Evolutionary conservation across 2,113 vertebrate genomes (phyloP).

Genomic region (Clinocottus analis): DNA sequence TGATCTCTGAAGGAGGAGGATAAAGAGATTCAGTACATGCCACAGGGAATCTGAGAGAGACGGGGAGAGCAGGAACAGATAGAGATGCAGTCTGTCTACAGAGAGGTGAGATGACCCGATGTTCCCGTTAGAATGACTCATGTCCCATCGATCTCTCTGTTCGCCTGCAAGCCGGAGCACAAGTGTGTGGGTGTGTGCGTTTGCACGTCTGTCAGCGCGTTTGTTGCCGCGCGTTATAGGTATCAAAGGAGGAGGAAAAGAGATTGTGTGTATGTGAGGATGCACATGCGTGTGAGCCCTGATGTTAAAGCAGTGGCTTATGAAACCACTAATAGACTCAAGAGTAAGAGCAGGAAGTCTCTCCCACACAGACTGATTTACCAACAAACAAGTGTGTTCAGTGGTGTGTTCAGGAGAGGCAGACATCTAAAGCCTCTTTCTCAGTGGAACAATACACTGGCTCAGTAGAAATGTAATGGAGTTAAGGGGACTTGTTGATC

Average conservation of each 20-base stretch:
- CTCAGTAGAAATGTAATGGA: background rate
- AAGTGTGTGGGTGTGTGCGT: constrained; percentile 6
- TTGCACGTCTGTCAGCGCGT: background rate
- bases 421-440: background rate
- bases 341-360: constrained; percentile 51
- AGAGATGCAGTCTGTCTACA: constrained; percentile 25
- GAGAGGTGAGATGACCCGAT: constrained; percentile 44
- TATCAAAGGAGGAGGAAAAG: background rate
- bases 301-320: constrained; percentile 21
- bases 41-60: constrained; percentile 14
- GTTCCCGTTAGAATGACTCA: constrained; percentile 56
- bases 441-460: background rate
- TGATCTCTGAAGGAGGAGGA: constrained; percentile 25
- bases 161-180: constrained; percentile 2
- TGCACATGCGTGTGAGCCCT: background rate
- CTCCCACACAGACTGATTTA: constrained; percentile 7
- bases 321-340: constrained; percentile 46
- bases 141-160: constrained; percentile 52
- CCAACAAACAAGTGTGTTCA: background rate
- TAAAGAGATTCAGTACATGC: constrained; percentile 1
- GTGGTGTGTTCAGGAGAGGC: background rate
- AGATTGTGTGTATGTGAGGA: background rate
- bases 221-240: constrained; percentile 4
- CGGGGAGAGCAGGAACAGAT: constrained; percentile 28
- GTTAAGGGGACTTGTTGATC: background rate